Conservation (phyloP, 2,888 invertebrate genomes). For the Mythimna pallens region DNA sequence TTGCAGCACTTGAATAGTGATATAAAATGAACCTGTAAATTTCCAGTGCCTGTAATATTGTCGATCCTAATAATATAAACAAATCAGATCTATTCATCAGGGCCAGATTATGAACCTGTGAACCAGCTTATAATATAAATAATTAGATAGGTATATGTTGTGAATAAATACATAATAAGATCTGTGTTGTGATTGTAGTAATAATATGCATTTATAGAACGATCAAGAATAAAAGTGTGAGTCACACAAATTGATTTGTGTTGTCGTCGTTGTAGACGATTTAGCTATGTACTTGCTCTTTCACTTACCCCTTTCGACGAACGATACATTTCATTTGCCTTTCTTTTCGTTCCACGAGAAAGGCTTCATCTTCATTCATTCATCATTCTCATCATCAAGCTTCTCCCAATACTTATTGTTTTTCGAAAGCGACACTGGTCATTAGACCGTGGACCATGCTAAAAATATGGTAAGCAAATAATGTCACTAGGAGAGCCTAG, state of each 20-base stretch:
- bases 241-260: neutral
- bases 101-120: too few relatives aligned
- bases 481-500: neutral
- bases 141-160: neutral
- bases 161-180: neutral
- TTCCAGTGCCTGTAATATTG: too few relatives aligned
- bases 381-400: too few relatives aligned
- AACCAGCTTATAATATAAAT: neutral
- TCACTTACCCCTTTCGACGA: too few relatives aligned
- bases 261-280: neutral
- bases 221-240: neutral
- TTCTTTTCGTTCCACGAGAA: neutral
- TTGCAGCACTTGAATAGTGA: too few relatives aligned
- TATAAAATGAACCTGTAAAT: too few relatives aligned
- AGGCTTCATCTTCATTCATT: too few relatives aligned
- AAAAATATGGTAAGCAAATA: too few relatives aligned
- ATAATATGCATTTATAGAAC: neutral
- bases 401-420: neutral
- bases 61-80: too few relatives aligned
- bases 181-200: too few relatives aligned
- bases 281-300: neutral
- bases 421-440: neutral
- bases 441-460: neutral
- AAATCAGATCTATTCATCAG: too few relatives aligned
- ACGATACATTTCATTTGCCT: too few relatives aligned